Evolutionary conservation across 1,140 invertebrate species (phyloP).

Genomic region (Caenorhabditis brenneri): DNA sequence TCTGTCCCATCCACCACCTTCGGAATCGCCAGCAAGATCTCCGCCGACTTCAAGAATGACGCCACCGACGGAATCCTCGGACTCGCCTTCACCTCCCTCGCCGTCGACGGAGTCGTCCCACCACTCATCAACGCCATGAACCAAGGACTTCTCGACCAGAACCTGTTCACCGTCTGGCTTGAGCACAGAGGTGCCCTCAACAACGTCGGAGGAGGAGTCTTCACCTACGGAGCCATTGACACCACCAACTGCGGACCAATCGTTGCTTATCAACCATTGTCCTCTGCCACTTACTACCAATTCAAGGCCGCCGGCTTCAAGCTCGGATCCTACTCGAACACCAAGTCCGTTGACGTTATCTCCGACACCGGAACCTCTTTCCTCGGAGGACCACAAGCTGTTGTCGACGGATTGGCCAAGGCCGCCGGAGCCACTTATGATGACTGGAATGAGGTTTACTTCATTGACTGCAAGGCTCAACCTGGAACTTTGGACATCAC

Average conservation of each 20-base stretch:
- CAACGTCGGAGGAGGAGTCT: slow-evolving; percentile 48
- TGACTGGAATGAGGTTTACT: slow-evolving; percentile 24
- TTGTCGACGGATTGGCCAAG: slow-evolving; percentile 37
- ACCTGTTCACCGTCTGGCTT: slow-evolving; percentile 49
- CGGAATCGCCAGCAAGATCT: slow-evolving; percentile 46
- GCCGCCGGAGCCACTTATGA: slow-evolving; percentile 47
- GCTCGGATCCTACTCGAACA: slow-evolving; percentile 41
- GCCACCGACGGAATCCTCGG: slow-evolving; percentile 87
- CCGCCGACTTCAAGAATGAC: slow-evolving; percentile 49
- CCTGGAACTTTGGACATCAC: slow-evolving; percentile 29
- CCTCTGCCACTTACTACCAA: slow-evolving; percentile 50
- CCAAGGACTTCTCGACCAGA: slow-evolving; percentile 48
- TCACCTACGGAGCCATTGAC: slow-evolving; percentile 54
- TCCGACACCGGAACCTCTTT: slow-evolving; percentile 49
- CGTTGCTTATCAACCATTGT: slow-evolving; percentile 51
- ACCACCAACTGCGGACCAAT: slow-evolving; percentile 50
- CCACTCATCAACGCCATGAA: slow-evolving; percentile 54
- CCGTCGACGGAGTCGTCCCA: slow-evolving; percentile 71
- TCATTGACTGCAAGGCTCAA: background rate
- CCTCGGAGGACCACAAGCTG: slow-evolving; percentile 44
- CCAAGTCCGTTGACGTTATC: slow-evolving; percentile 36
- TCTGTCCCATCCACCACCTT: slow-evolving; percentile 46
- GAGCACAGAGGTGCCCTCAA: slow-evolving; percentile 34
- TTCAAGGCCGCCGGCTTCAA: slow-evolving; percentile 47
- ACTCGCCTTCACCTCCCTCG: slow-evolving; percentile 84